Evolutionary conservation across 2,888 invertebrate species (phyloP), one percentile per base, ranked within the genome.

Genomic region (Cryptus armator): DNA sequence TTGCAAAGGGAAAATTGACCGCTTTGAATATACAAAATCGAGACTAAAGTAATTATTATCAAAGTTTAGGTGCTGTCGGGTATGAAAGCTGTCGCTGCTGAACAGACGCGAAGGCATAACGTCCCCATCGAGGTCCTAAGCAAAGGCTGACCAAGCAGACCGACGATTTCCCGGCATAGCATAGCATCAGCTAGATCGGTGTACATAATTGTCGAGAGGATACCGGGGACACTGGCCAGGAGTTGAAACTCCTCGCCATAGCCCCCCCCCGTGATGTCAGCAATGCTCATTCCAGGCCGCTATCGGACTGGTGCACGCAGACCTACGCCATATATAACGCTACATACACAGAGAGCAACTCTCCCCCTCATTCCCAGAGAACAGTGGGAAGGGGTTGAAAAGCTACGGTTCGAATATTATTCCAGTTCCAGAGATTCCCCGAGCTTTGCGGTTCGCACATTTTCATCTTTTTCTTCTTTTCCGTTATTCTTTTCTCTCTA

Each of bases 81-180:
- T 46, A 48, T 51, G 44, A 76, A 59, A 62, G 76, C 80, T 68
- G 68, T 78, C 70, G 37, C 62, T 87, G 86, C 87, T 87, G 86
- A 88, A 84, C 76, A 74, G 82, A 85, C 80, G 76, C 79, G 75
- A 82, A 81, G 70, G 32, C 85, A 62, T 80, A 82, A 82, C 79
- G 85, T 62, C 72, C 32, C 79, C 89, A 87, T 91, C 88, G 89
- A 88, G 89, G 91, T 92, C 93, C 93, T 93, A 93, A 93, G 93
- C 88, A 93, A 93, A 93, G 93, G 91, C 93, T 93, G 93, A 93
- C 91, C 90, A 91, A 91, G 93, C 93, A 90, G 78, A 87, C 87
- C 79, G 75, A 67, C 74, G 48, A 70, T 74, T 32, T 70, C 32
- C 53, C 51, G 16, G 48, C 71, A 67, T 75, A 77, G 59, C 84